phyloP scores from a whole-genome alignment of 1,140 invertebrate genomes.

The Drosophila burlai region DNA sequence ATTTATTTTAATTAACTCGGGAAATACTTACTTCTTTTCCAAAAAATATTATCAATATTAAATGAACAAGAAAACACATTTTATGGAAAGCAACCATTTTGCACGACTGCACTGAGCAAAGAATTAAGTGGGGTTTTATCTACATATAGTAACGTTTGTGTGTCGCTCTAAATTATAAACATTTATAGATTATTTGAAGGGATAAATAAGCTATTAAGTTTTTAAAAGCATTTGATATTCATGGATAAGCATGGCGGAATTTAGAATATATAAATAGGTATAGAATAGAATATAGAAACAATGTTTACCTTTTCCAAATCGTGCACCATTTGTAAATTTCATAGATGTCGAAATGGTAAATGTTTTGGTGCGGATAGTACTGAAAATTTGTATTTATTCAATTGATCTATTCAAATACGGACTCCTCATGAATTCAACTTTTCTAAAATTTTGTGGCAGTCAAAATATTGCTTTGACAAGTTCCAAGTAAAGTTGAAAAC shows the following conservation, averaged over 20 bases:
- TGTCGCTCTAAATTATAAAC: neutral
- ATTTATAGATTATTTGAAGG: neutral
- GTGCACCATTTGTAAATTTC: too few relatives aligned
- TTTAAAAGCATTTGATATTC: neutral
- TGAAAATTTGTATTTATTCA: too few relatives aligned
- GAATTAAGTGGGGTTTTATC: neutral
- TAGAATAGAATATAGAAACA: too few relatives aligned
- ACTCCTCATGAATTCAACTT: too few relatives aligned
- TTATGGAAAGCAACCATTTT: neutral
- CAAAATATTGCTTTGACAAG: too few relatives aligned
- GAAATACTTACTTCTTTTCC: neutral
- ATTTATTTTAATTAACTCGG: too few relatives aligned
- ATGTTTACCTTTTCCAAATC: too few relatives aligned
- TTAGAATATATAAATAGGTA: too few relatives aligned
- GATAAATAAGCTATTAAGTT: neutral
- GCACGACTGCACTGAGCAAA: neutral
- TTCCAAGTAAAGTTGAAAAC: too few relatives aligned
- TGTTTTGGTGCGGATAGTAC: too few relatives aligned
- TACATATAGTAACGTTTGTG: neutral
- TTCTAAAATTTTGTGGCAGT: too few relatives aligned
- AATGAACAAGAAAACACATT: neutral
- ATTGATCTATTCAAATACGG: too few relatives aligned
- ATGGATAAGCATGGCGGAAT: neutral
- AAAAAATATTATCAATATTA: neutral
- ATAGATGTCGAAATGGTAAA: neutral